Evolutionary conservation across 2,113 vertebrate genomes (phyloP).

Genomic region (Galbula dea): DNA sequence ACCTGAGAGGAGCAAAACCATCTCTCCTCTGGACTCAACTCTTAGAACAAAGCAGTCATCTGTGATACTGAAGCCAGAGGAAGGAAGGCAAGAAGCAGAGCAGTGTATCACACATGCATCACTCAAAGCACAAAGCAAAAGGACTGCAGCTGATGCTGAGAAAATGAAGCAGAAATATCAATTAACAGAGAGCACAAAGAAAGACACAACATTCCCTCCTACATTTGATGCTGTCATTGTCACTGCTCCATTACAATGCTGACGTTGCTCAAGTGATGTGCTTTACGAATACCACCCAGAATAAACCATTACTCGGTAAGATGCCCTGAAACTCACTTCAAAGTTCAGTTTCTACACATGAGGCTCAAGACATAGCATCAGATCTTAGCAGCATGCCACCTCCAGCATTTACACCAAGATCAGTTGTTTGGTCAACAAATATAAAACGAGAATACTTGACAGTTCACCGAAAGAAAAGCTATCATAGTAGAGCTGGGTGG

Average conservation of each 20-base stretch:
- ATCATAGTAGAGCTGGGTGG: background rate
- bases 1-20: background rate
- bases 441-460: background rate
- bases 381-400: too few relatives aligned
- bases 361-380: background rate
- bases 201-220: background rate
- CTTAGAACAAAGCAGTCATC: background rate
- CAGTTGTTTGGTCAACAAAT: background rate
- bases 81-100: background rate
- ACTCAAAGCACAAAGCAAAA: background rate
- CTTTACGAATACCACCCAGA: background rate
- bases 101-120: background rate
- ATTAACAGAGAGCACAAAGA: background rate
- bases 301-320: background rate
- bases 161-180: background rate
- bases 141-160: background rate
- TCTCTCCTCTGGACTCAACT: background rate
- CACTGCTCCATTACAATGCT: background rate
- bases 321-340: fast-evolving
- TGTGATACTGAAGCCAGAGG: background rate
- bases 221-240: background rate
- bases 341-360: background rate
- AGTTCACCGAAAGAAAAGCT: background rate
- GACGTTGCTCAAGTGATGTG: background rate
- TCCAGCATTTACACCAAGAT: background rate